phyloP scores from a whole-genome alignment of 2,113 vertebrate genomes.

The Danio rerio region DNA sequence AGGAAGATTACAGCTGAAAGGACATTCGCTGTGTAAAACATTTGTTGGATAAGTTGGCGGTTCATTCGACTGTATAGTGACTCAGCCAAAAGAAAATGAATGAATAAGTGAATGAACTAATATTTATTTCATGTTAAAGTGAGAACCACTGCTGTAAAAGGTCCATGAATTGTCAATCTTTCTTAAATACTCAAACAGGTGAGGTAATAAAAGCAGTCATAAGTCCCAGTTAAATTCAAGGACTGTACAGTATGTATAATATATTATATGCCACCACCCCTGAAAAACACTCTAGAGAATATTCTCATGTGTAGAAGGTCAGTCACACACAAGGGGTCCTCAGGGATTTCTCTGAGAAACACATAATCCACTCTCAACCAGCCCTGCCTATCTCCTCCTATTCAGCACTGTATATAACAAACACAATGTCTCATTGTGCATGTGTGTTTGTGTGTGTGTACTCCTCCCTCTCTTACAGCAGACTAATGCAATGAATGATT shows the following conservation, averaged over 20 bases:
- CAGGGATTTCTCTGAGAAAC: constrained; percentile 37
- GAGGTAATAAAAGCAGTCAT: background rate
- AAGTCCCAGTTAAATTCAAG: background rate
- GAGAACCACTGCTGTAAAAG: background rate
- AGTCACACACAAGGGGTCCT: constrained; percentile 4
- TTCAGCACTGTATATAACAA: constrained; percentile 32
- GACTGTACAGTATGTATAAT: background rate
- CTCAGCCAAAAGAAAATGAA: too few relatives aligned
- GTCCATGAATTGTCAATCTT: background rate
- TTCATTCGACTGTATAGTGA: too few relatives aligned
- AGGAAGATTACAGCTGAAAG: too few relatives aligned
- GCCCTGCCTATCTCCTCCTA: constrained; percentile 44
- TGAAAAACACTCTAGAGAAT: background rate
- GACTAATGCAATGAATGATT: constrained; percentile 42
- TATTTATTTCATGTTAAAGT: too few relatives aligned
- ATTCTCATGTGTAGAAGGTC: constrained; percentile 20
- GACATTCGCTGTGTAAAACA: too few relatives aligned
- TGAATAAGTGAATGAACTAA: too few relatives aligned
- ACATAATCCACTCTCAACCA: constrained; percentile 40
- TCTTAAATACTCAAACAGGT: background rate
- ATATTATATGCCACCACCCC: background rate
- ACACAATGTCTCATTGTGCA: constrained; percentile 46
- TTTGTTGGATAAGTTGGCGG: too few relatives aligned
- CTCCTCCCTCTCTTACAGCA: constrained; percentile 30
- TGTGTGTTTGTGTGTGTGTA: constrained; percentile 14